These are phyloP conservation scores for Gymnogyps californianus DNA, from an alignment of 2,113 vertebrate genomes.

Conservation along the genomic window DNA sequence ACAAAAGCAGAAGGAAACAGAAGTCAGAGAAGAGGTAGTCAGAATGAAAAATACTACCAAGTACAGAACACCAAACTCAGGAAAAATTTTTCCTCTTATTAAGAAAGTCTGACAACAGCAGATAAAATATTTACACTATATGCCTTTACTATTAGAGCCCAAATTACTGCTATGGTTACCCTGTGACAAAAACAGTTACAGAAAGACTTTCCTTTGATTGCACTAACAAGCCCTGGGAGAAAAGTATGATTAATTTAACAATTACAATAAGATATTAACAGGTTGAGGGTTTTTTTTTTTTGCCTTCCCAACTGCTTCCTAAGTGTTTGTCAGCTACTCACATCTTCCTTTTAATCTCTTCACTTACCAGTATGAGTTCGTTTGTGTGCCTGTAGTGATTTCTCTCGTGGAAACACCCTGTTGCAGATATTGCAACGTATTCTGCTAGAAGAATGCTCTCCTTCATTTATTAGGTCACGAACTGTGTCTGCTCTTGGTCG, in stretches of 20 bases:
- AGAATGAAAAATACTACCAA: background rate
- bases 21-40: background rate
- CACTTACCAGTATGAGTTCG: conserved; percentile 91
- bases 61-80: background rate
- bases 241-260: background rate
- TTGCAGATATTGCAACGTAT: conserved; percentile 94
- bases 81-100: background rate
- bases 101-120: background rate
- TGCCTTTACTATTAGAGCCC: background rate
- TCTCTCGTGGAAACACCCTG: conserved; percentile 92
- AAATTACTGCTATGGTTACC: background rate
- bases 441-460: conserved; percentile 88
- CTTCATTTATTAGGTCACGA: conserved; percentile 89
- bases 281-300: background rate
- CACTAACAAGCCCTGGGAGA: background rate
- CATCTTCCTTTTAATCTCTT: background rate
- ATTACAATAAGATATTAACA: background rate
- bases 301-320: background rate
- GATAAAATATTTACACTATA: background rate
- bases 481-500: conserved; percentile 90
- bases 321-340: background rate
- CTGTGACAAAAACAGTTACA: background rate
- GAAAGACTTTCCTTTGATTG: background rate
- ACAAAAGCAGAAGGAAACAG: background rate
- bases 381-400: conserved; percentile 92